These are phyloP conservation scores for Holocentrus rufus DNA, from an alignment of 2,797 vertebrate species.

Conservation along the genomic window DNA sequence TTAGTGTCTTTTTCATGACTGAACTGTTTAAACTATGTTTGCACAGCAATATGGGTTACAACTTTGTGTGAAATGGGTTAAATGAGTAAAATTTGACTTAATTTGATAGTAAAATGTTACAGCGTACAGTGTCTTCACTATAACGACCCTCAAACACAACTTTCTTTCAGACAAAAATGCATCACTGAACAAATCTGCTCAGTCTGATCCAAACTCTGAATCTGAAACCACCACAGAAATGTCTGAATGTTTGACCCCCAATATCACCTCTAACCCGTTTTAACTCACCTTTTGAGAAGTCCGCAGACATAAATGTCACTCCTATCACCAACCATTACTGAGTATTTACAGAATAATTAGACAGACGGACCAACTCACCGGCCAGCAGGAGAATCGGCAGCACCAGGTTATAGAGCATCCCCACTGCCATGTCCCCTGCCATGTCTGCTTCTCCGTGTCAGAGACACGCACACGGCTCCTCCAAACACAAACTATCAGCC, in stretches of 20 bases:
- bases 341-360: too few relatives aligned
- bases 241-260: neutral
- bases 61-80: too few relatives aligned
- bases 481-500: slow-evolving; percentile 11
- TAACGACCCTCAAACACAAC: neutral
- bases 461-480: slow-evolving; percentile 33
- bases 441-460: slow-evolving; percentile 49
- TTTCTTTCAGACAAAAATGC: neutral
- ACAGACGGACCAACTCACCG: slow-evolving; percentile 70
- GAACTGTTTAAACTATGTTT: neutral
- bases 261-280: neutral
- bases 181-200: neutral
- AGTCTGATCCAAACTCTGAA: neutral
- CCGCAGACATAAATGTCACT: neutral
- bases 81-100: too few relatives aligned
- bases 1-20: neutral
- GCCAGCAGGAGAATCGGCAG: slow-evolving; percentile 73
- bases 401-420: slow-evolving; percentile 74
- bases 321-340: neutral
- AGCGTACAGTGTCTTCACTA: too few relatives aligned
- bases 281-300: neutral
- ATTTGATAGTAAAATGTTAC: too few relatives aligned
- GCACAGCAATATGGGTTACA: too few relatives aligned
- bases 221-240: neutral
- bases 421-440: slow-evolving; percentile 69